phyloP scores from a whole-genome alignment of 2,113 vertebrate genomes.

The Gopherus evgoodei region DNA sequence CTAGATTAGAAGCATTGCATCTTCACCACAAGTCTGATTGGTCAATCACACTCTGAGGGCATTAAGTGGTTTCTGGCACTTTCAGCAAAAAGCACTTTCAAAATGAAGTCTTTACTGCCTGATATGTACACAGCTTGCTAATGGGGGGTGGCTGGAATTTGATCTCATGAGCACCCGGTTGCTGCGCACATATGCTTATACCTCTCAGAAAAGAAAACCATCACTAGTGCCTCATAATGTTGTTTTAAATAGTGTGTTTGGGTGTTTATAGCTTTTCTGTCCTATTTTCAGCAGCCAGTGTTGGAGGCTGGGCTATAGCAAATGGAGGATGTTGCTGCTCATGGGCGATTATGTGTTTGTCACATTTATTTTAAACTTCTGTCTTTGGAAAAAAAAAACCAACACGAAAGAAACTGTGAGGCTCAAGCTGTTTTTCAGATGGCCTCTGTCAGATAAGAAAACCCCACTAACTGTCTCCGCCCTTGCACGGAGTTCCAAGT shows the following conservation, averaged over 20 bases:
- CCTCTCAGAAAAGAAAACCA: background rate
- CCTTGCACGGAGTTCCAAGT: background rate
- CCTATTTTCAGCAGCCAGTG: background rate
- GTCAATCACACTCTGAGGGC: background rate
- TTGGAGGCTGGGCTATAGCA: background rate
- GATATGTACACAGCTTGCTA: background rate
- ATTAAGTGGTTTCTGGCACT: background rate
- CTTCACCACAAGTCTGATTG: background rate
- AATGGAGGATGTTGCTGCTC: slow-evolving; percentile 44
- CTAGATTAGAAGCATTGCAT: background rate
- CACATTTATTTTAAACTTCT: slow-evolving; percentile 55
- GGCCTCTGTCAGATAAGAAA: slow-evolving; percentile 61
- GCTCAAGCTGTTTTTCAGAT: slow-evolving; percentile 53
- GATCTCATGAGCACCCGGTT: background rate
- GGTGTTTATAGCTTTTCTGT: background rate
- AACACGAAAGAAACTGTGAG: background rate
- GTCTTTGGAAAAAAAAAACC: background rate
- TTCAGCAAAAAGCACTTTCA: background rate
- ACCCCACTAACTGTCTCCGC: slow-evolving; percentile 52
- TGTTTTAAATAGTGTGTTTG: background rate
- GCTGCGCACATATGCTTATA: background rate
- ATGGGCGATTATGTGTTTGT: slow-evolving; percentile 47
- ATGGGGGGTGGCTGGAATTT: background rate
- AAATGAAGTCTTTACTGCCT: too few species aligned
- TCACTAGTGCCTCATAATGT: fast-evolving